phyloP scores from a whole-genome alignment of 1,140 invertebrate genomes.

The Procambarus clarkii region DNA sequence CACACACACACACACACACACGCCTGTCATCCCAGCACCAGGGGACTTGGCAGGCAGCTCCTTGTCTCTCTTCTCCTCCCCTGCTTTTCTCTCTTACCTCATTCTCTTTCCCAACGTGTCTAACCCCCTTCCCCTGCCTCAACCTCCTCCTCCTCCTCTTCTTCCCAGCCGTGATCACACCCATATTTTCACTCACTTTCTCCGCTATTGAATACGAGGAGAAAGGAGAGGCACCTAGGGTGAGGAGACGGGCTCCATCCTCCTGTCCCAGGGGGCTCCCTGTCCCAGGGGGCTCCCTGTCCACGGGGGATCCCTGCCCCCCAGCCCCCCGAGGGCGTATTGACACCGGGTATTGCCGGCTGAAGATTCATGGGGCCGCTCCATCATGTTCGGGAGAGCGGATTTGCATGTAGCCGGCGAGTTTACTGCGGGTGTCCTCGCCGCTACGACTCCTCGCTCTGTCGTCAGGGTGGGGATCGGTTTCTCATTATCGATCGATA shows the following conservation, averaged over 20 bases:
- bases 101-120: neutral
- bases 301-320: neutral
- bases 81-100: neutral
- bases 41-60: neutral
- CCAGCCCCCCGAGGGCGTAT: slow-evolving; percentile 1
- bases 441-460: neutral
- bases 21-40: no score
- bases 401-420: slow-evolving; percentile 28
- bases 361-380: slow-evolving; percentile 14
- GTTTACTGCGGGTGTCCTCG: neutral
- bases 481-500: no score
- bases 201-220: slow-evolving; percentile 34
- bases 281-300: no score
- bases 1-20: neutral
- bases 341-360: slow-evolving; percentile 35
- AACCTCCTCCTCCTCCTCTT: neutral
- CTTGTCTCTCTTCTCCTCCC: neutral
- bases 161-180: neutral
- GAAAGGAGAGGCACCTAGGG: slow-evolving; percentile 6
- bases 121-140: neutral
- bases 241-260: no score
- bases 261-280: no score
- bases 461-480: neutral
- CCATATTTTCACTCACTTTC: slow-evolving; percentile 28
- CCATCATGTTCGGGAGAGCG: slow-evolving; percentile 14